Conservation (phyloP, 2,113 vertebrate species). For the Gulo gulo region DNA sequence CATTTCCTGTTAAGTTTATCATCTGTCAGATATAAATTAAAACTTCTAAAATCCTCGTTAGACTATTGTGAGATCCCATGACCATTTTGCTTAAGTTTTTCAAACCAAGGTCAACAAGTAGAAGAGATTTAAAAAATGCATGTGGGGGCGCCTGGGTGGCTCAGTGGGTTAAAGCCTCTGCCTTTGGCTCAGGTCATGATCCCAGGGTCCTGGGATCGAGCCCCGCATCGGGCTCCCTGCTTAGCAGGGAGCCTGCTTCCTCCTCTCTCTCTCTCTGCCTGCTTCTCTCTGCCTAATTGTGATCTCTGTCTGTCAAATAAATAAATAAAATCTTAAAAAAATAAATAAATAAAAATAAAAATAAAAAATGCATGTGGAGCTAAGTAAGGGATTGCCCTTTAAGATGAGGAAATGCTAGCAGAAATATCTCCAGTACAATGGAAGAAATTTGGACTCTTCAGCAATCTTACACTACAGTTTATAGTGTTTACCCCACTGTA, state of each 20-base stretch:
- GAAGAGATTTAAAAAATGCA: slow-evolving; percentile 78
- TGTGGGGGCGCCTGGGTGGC: not conserved
- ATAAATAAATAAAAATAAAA: too few species aligned
- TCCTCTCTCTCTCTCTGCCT: too few species aligned
- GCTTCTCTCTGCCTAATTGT: too few species aligned
- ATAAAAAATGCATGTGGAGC: slow-evolving; percentile 75
- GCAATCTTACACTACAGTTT: not conserved
- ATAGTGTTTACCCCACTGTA: not conserved
- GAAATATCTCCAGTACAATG: slow-evolving; percentile 76
- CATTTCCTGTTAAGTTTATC: not conserved
- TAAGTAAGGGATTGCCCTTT: slow-evolving; percentile 33
- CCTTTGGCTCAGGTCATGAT: too few species aligned
- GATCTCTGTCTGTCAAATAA: too few species aligned
- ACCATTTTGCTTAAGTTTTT: slow-evolving; percentile 69
- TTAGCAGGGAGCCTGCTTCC: too few species aligned
- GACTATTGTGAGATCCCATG: slow-evolving; percentile 27
- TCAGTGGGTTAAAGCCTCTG: too few species aligned
- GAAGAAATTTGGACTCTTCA: not conserved
- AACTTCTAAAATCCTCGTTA: slow-evolving; percentile 48
- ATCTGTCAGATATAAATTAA: slow-evolving; percentile 36
- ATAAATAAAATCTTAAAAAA: too few species aligned
- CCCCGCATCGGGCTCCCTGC: too few species aligned
- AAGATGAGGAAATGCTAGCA: slow-evolving; percentile 75
- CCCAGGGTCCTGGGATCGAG: too few species aligned
- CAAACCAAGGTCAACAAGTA: slow-evolving; percentile 67